Base-by-base conservation (phyloP, 2,113 vertebrate species). In the Poecilia latipinna region DNA sequence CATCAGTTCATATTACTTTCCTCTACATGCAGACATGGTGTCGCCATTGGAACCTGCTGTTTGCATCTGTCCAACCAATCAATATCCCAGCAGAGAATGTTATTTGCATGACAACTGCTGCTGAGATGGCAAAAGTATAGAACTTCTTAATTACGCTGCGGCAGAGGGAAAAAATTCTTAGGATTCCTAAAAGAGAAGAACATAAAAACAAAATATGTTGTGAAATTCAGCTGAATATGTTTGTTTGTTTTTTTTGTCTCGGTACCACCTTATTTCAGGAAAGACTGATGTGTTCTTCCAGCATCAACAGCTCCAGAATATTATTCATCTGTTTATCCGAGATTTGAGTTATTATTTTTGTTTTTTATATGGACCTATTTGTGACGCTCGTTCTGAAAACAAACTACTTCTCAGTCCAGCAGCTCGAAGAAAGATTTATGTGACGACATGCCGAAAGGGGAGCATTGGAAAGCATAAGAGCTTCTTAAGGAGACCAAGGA, bases 41-140 rank as follows among this genome's bases (percentile, higher is more conserved):
- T 76, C 82, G 82, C 65, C 78, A 79, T 90, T 89, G 84, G 82
- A 77, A 70, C 87, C 89, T 74, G 90, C 87, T 90, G 90, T 85
- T 87, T 74, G 75, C 77, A 42, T 86, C 87, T 63, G 72, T 72
- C 78, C 68, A 74, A 65, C 77, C 68, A 72, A 91, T 93, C 92
- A 82, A 92, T 90, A 90, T 86, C 65, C 66, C 85, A 82, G 82
- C 83, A 32, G 79, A 82, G 78, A 69, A 74, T 86, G 78, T 68
- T 80, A 82, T 89, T 82, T 90, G 83, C 79, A 85, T 78, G 77
- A 61, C 69, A 78, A 65, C 84, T 37, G 51, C 61, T 73, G 68
- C 37, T 19, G 28, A 83, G 63, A 72, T 33, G 54, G 66, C 60
- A 68, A 13, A 51, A 62, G 68, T 32, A 29, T 66, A 33, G n/a